These are phyloP conservation scores for Ursus arctos DNA, from an alignment of 2,113 vertebrate species.

Conservation along the genomic window DNA sequence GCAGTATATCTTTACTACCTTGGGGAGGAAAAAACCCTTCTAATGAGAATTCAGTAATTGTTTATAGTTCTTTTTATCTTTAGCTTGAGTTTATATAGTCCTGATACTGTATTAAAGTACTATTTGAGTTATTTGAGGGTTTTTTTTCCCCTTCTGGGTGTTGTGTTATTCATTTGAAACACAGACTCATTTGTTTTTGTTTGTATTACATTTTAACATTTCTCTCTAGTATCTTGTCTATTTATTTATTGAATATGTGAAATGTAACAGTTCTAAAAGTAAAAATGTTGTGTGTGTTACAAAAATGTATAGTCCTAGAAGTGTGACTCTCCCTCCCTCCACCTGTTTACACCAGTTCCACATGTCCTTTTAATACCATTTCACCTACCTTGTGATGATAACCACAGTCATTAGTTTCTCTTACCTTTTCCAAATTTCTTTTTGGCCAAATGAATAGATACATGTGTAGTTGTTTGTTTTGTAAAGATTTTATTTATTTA, in stretches of 20 bases:
- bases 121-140: neutral
- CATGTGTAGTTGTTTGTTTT: neutral
- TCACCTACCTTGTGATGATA: neutral
- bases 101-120: neutral
- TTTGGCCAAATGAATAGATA: neutral
- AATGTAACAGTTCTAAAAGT: neutral
- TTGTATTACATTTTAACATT: neutral
- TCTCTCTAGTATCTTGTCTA: neutral
- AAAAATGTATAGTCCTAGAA: neutral
- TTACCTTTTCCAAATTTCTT: conserved; percentile 6
- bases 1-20: neutral
- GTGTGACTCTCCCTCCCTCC: neutral
- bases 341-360: neutral
- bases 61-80: neutral
- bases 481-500: too few relatives aligned
- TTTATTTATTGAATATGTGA: neutral
- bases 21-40: neutral
- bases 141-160: neutral
- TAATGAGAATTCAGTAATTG: neutral
- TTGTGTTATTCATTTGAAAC: conserved; percentile 26
- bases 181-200: neutral
- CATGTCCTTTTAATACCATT: neutral
- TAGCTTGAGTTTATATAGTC: neutral
- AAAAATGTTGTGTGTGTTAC: neutral
- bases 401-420: neutral